Evolutionary conservation across 2,797 vertebrate genomes (phyloP), one percentile per base, ranked within the genome.

Genomic region (Paguma larvata): DNA sequence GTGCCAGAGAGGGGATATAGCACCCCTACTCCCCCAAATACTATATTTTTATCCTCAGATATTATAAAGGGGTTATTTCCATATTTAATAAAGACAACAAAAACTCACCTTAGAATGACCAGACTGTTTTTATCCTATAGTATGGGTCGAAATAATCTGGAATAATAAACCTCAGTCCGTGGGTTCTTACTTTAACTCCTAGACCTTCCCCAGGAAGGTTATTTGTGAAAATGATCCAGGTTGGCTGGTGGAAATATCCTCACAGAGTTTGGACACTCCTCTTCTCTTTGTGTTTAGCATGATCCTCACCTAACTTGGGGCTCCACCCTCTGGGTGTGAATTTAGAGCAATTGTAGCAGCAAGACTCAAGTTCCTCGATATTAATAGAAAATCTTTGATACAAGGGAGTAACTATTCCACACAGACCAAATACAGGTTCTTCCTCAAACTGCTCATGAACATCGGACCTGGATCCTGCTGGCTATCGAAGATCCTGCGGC

Each of bases 71-170:
- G 4, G 8, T 62, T 91, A 83, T 68, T 14, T 78, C 14, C 77
- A 38, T 34, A 67, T 91, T 89, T 70, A 93, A 56, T 62, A 86
- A 91, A 56, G 32, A 96, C 19, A 80, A 87, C 5, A 84, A 85
- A 86, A 8, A 0, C 11, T 95, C 11, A 79, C 14, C 27, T 23
- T 75, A 82, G 46, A 86, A 94, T 80, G 14, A 46, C 23, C 44
- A 41, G 12, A 85, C n/a, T 13, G 41, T 25, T 25, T 75, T 51
- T 83, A 59, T 65, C 30, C 44, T 30, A 48, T 34, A 7, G n/a
- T 34, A 32, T 82, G 16, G 2, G 38, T n/a, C 79, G 86, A 86
- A 78, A 44, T 63, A 91, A 77, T 30, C 30, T 4, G 34, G 15
- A 48, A 46, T 59, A 62, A 67, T 34, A 85, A 82, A 75, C 14